phyloP scores from a whole-genome alignment of 2,113 vertebrate species.

The Cynoglossus semilaevis region DNA sequence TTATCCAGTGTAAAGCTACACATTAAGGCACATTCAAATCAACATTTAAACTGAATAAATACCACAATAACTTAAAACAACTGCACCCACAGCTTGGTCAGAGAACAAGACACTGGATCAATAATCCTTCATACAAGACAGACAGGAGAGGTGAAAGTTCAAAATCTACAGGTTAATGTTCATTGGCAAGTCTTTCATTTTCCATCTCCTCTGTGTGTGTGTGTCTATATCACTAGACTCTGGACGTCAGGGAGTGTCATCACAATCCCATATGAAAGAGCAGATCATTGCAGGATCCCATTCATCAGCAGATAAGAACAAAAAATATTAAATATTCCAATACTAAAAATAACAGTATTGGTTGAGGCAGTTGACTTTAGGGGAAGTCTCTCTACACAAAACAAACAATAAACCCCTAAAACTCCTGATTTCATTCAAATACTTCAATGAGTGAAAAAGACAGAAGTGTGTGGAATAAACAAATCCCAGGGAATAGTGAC shows the following conservation, averaged over 20 bases:
- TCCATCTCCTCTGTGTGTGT: slow-evolving; percentile 9
- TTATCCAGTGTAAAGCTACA: slow-evolving; percentile 24
- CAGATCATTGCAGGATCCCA: slow-evolving; percentile 2
- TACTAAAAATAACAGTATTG: slow-evolving; percentile 4
- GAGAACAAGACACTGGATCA: slow-evolving; percentile 16
- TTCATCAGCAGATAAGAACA: slow-evolving; percentile 2
- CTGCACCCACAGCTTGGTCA: slow-evolving; percentile 34
- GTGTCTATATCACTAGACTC: neutral
- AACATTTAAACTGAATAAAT: slow-evolving; percentile 45
- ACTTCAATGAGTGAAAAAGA: slow-evolving; percentile 3
- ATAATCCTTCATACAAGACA: slow-evolving; percentile 6
- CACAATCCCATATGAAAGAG: slow-evolving; percentile 29
- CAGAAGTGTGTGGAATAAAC: no score
- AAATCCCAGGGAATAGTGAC: no score
- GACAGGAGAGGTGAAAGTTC: slow-evolving; percentile 21
- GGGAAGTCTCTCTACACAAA: neutral
- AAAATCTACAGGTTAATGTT: slow-evolving; percentile 14
- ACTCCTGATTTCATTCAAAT: slow-evolving; percentile 4
- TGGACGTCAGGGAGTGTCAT: slow-evolving; percentile 4
- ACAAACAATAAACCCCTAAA: no score
- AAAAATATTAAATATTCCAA: neutral
- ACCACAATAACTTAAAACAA: slow-evolving; percentile 48
- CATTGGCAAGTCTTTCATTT: slow-evolving; percentile 29
- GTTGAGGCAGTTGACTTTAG: slow-evolving; percentile 25
- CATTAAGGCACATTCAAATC: slow-evolving; percentile 39